Evolutionary conservation across 2,113 vertebrate species (phyloP).

Genomic region (Cynoglossus semilaevis): DNA sequence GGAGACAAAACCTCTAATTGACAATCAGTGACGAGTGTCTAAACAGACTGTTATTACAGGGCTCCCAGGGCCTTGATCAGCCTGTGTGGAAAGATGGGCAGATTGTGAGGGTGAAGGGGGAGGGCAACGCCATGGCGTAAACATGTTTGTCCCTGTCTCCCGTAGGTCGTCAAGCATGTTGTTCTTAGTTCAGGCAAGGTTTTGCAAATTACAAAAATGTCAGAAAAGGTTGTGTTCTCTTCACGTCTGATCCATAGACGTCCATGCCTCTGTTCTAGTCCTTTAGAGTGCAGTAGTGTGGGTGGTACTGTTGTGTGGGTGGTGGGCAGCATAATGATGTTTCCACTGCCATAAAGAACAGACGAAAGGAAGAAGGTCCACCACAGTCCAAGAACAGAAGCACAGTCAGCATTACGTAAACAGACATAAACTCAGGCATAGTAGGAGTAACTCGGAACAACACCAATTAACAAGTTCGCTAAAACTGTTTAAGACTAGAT

Average conservation of each 20-base stretch:
- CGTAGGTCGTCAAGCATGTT: constrained; percentile 10
- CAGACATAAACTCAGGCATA: constrained; percentile 46
- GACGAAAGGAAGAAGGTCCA: constrained; percentile 15
- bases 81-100: constrained; percentile 43
- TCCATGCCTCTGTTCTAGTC: constrained; percentile 7
- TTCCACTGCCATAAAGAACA: constrained; percentile 34
- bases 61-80: constrained; percentile 48
- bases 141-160: constrained; percentile 32
- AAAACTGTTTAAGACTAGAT: constrained; percentile 46
- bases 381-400: constrained; percentile 17
- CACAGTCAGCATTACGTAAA: constrained; percentile 24
- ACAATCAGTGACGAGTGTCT: constrained; percentile 61
- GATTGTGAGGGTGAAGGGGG: constrained; percentile 5
- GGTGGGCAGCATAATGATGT: constrained; percentile 43
- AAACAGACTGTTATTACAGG: constrained; percentile 50
- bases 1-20: constrained; percentile 56
- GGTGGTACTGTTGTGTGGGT: constrained; percentile 16
- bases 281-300: constrained; percentile 12
- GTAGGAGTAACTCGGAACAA: constrained; percentile 27
- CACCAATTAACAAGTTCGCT: constrained; percentile 47
- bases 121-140: constrained; percentile 15
- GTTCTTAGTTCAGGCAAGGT: neutral
- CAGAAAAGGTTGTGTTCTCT: constrained; percentile 11
- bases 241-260: constrained; percentile 17
- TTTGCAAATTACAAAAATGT: constrained; percentile 4